phyloP scores from a whole-genome alignment of 2,888 invertebrate species.

The Meliscaeva auricollis region DNA sequence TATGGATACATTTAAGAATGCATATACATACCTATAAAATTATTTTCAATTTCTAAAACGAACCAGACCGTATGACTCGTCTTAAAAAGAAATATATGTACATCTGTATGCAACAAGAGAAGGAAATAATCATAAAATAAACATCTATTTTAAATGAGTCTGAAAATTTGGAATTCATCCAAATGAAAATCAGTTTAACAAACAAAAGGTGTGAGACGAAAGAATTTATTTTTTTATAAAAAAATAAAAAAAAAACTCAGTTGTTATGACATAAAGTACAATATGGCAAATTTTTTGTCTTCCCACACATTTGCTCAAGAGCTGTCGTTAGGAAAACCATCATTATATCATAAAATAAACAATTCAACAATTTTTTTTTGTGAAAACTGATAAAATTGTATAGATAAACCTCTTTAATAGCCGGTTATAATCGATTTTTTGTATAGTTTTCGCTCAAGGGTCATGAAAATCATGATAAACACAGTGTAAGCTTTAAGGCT shows the following conservation, averaged over 20 bases:
- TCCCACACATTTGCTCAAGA: slow-evolving; percentile 16
- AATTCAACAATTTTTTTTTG: neutral
- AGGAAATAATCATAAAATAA: neutral
- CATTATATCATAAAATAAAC: neutral
- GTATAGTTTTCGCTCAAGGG: too few relatives aligned
- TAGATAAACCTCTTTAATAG: too few relatives aligned
- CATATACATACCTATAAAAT: neutral
- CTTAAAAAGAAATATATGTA: neutral
- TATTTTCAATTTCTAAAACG: neutral
- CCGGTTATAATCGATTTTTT: too few relatives aligned
- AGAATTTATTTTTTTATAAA: slow-evolving; percentile 2
- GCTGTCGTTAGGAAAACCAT: neutral
- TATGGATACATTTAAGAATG: slow-evolving; percentile 13
- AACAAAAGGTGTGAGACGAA: slow-evolving; percentile 26
- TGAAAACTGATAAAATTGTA: too few relatives aligned
- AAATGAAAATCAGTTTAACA: slow-evolving; percentile 18
- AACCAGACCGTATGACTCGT: slow-evolving; percentile 38
- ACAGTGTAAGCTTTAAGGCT: too few relatives aligned
- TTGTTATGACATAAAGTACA: slow-evolving; percentile 3
- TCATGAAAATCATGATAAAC: too few relatives aligned
- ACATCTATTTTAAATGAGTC: slow-evolving; percentile 19
- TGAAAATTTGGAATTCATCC: slow-evolving; percentile 23
- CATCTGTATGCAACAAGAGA: neutral
- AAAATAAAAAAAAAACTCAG: neutral
- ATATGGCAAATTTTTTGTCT: neutral